Base-by-base conservation (phyloP, 2,797 vertebrate genomes). In the Amphiprion clarkii region DNA sequence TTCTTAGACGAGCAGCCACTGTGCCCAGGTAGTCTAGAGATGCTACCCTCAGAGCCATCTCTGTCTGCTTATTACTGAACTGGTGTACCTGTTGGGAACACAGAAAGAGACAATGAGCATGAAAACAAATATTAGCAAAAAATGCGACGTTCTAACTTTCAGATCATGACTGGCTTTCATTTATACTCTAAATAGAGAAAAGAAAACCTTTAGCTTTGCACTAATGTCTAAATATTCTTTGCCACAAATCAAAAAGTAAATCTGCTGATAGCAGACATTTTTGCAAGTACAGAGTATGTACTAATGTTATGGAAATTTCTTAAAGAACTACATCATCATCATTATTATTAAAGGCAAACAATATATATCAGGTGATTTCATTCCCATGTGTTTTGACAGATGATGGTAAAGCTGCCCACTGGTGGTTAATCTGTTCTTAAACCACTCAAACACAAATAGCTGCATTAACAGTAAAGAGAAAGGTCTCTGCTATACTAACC, bases 41-140 rank as follows among this genome's bases (percentile, higher is more conserved):
- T 7, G 98, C 98, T 75, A 99, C 98, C 90, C 98, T 95, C 86
- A 99, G 94, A 71, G 98, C 97, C 98, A 99, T 99, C 88, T 99
- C 98, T 49, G 98, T 99, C 82, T 98, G 98, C 92, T 99, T 99
- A 81, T 99, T 99, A 94, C 98, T 99, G 89, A 99, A 99, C 54
- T 99, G 98, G 89, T 99, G 98, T 68, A 99, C 98, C 98, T 99
- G 91, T 83, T 54, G 1, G 42, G 27, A 73, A 36, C 9, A 77
- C 63, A 69, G 1, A 44, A 5, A 52, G 6, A 64, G 1, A 44
- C 3, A 39, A 33, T 54, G 0, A 36, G 51, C 16, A 60, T 3
- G 21, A 13, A 17, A 65, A 59, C 1, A 67, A 4, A 67, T 46
- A 17, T 74, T 27, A 42, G 25, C 23, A 66, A 56, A 27, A 73